Percentiles rank a stretch among this genome's conserved stretches.
phyloP scores from a whole-genome alignment of 2,797 vertebrate species.

The Peromyscus attwateri region DNA sequence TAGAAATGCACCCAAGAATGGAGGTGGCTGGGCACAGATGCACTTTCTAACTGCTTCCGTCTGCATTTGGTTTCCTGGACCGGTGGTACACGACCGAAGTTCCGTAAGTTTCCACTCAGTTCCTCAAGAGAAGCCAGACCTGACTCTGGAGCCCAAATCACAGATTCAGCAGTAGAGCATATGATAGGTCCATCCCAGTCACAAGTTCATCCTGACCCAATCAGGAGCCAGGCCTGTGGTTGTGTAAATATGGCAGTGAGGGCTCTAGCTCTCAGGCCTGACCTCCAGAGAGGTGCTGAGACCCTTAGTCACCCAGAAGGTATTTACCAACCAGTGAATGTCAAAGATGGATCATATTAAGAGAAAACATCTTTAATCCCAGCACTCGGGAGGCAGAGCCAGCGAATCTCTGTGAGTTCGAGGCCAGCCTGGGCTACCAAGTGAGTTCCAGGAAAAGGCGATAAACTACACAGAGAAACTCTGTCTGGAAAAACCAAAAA shows the following conservation, averaged over 20 bases:
- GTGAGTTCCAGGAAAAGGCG: too few relatives aligned
- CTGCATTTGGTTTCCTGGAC: not conserved
- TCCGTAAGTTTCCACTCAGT: not conserved
- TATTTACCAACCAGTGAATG: not conserved
- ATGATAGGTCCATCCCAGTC: not conserved
- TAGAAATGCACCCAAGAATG: not conserved
- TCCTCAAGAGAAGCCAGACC: not conserved
- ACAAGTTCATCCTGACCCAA: not conserved
- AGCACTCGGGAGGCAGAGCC: too few relatives aligned
- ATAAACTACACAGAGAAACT: too few relatives aligned
- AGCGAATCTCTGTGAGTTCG: too few relatives aligned
- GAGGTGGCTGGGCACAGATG: not conserved
- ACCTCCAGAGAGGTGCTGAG: not conserved
- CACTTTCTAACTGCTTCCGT: not conserved
- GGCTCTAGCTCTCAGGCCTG: accelerated
- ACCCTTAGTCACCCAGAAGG: not conserved
- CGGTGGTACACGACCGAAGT: accelerated
- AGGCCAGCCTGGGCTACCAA: too few relatives aligned
- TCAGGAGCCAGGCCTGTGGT: not conserved
- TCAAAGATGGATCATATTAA: not conserved
- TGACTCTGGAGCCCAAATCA: not conserved
- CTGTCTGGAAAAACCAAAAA: too few relatives aligned
- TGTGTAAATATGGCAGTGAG: accelerated
- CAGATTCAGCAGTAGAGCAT: not conserved
- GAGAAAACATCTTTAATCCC: not conserved